phyloP scores from a whole-genome alignment of 2,888 invertebrate species.

The Frankliniella intonsa region DNA sequence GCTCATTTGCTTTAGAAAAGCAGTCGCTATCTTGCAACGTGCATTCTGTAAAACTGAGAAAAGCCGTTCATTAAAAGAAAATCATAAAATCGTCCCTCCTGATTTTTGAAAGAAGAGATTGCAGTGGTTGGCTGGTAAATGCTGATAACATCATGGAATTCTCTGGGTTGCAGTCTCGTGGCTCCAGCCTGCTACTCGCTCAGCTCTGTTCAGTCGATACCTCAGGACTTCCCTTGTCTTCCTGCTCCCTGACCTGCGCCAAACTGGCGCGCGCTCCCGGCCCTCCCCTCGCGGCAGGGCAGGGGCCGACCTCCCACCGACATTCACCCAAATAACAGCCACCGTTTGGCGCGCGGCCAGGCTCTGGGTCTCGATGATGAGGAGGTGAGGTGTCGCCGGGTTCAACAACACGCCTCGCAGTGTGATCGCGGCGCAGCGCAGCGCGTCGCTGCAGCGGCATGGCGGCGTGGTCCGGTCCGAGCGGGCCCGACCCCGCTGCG shows the following conservation, averaged over 20 bases:
- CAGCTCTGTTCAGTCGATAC: background rate
- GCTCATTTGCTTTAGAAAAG: background rate
- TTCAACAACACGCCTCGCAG: background rate
- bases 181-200: background rate
- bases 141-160: background rate
- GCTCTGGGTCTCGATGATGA: no score
- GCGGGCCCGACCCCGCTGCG: background rate
- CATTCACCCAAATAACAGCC: background rate
- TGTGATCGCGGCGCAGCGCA: background rate
- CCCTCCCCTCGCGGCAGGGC: background rate
- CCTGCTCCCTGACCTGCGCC: background rate
- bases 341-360: background rate
- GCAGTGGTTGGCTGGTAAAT: background rate
- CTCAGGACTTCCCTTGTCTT: background rate
- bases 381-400: no score
- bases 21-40: background rate
- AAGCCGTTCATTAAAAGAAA: background rate
- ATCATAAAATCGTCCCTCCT: background rate
- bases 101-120: background rate
- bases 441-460: background rate
- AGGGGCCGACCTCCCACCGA: background rate
- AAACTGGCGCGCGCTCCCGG: background rate
- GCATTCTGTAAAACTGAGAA: background rate
- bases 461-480: no score
- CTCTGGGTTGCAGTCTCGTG: background rate